Base-by-base conservation (phyloP, 1,140 invertebrate genomes). In the Neodiprion fabricii region DNA sequence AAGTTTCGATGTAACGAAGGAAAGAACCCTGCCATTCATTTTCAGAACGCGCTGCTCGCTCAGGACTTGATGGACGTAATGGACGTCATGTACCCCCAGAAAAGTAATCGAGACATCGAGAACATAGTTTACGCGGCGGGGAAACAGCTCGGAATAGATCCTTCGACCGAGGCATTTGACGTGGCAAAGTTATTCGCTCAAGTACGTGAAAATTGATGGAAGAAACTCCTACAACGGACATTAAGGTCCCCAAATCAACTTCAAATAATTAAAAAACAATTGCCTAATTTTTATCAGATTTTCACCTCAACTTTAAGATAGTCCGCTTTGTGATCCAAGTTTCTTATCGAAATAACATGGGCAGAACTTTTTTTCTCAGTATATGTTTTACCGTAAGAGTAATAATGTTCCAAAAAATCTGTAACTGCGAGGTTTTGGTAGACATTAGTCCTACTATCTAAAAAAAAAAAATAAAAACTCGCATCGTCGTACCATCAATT, bases 51-150 rank as follows among this genome's bases (percentile, higher is more conserved):
- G 17, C 81, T 84, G n/a, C 79, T 86, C 12, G 67, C 67, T 9
- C 86, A 87, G 70, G 86, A 89, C 48, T 85, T 89, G 17, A 88
- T 89, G 74, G 88, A 86, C 73, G 77, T 82, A 7, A 71, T 84
- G 0, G 86, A 86, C 72, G 67, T 80, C 1, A 81, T 81, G 9
- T 89, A 88, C 72, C 85, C 88, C 1, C 67, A 88, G 68, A 89
- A 89, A 74, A 88, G 83, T 70, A 87, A 89, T 73, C 86, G 89
- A 67, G 88, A 89, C 72, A 87, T 89, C 40, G 87, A 88, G 74
- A 89, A 89, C 70, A 77, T 89, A 12, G 77, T 80, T 4, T 87
- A 89, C 61, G 85, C 85, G 9, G 83, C 86, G 9, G 82, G 85
- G 53, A 89, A 86, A 75, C 88, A 89, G 72, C 82, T 89, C 1